Base-by-base conservation (phyloP, 2,113 vertebrate genomes). In the Ciconia stormi region DNA sequence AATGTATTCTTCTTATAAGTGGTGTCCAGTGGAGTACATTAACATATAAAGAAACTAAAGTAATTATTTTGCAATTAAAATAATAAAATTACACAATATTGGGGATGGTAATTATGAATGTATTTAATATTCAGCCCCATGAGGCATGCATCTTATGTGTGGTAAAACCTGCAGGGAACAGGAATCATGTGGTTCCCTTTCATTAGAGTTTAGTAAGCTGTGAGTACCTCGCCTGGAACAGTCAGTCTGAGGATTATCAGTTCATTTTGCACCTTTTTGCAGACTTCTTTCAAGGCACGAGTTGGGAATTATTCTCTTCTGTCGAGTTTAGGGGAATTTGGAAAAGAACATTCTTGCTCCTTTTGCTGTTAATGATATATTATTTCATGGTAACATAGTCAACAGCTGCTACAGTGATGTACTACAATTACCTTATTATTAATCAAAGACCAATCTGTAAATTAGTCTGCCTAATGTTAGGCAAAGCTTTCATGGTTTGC, bases 41-140 rank as follows among this genome's bases (percentile, higher is more conserved):
- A 91, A 71, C 8, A 50, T 70, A 27, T 46, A 71, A 89, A 84
- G 63, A 95, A 93, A 85, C 5, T 16, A 44, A 82, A 87, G 20
- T 76, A 94, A 88, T 86, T 95, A 78, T 10, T 65, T 93, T 85
- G 34, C 70, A 80, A 58, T 97, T 91, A 69, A 91, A 96, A 71
- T 79, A 59, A 81, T 90, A 73, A 73, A 74, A 79, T 93, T 78
- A 83, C 12, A 86, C 30, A 25, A 22, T 89, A 63, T 52, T 25
- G 5, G n/a, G 22, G 42, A 6, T 87, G 27, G 16, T 61, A 78
- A 71, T 95, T 90, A 82, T n/a, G 42, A 46, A 18, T 44, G 23
- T 84, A 62, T 87, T 92, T 91, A 93, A 70, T 92, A 80, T 59
- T 85, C 34, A 69, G 38, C 79, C 85, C 58, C 69, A 38, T 0